These are phyloP conservation scores for Sphenodon punctatus DNA, from an alignment of 2,797 vertebrate genomes.

Conservation along the genomic window DNA sequence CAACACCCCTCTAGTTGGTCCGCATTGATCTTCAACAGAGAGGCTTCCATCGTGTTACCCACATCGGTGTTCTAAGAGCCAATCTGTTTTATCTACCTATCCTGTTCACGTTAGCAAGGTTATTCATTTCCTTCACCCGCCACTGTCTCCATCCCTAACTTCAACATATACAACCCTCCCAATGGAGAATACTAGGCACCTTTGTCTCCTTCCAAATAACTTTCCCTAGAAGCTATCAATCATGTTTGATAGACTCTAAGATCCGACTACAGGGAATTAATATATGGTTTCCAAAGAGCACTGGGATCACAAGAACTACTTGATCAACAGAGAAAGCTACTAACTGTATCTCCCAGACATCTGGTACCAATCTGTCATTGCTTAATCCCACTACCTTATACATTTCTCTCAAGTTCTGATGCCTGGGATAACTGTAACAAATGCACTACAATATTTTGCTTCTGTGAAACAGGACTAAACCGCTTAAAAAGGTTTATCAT, in stretches of 20 bases:
- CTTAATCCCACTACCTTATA: constrained; percentile 49
- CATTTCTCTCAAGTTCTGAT: constrained; percentile 42
- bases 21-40: neutral
- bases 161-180: neutral
- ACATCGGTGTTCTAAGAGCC: neutral
- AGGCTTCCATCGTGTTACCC: neutral
- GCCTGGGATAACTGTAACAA: constrained; percentile 54
- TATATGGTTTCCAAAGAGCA: constrained; percentile 26
- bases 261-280: constrained; percentile 31
- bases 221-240: constrained; percentile 5
- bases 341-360: constrained; percentile 36
- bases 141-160: neutral
- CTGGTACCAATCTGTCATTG: constrained; percentile 58
- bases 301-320: constrained; percentile 11
- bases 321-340: constrained; percentile 44
- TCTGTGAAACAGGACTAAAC: constrained; percentile 46
- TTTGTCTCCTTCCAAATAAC: neutral
- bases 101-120: neutral
- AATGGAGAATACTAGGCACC: neutral
- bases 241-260: neutral
- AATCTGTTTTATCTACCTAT: neutral
- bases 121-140: neutral
- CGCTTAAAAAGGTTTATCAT: constrained; percentile 49
- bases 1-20: neutral
- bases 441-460: constrained; percentile 35